phyloP scores from a whole-genome alignment of 2,113 vertebrate species.

The Elaphurus davidianus region DNA sequence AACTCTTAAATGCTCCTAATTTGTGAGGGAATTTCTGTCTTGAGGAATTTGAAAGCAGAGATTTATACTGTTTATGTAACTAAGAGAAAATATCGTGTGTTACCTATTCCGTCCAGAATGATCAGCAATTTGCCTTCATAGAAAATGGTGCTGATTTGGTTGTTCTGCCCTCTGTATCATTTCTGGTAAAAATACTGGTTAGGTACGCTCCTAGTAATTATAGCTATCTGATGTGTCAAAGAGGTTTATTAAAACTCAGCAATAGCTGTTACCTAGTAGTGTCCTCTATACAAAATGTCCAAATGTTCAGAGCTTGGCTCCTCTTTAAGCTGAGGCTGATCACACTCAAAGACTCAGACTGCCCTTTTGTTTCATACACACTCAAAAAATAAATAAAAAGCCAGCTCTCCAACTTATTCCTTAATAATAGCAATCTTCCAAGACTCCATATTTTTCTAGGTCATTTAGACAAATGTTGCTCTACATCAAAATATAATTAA shows the following conservation, averaged over 20 bases:
- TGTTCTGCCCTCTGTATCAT: background rate
- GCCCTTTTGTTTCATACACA: background rate
- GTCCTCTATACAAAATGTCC: background rate
- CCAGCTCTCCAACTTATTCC: constrained; percentile 27
- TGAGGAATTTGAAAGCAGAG: background rate
- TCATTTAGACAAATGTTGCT: constrained; percentile 64
- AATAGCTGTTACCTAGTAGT: background rate
- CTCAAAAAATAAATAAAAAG: background rate
- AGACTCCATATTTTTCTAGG: constrained; percentile 54
- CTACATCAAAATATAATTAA: constrained; percentile 64
- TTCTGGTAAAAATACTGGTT: constrained; percentile 12
- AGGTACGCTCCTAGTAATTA: background rate
- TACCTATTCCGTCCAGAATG: background rate
- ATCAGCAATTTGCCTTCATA: background rate
- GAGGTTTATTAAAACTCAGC: background rate
- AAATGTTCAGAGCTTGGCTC: background rate
- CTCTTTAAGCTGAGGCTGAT: background rate
- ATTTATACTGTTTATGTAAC: background rate
- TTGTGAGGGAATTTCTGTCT: background rate
- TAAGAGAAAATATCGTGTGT: background rate
- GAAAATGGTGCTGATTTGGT: background rate
- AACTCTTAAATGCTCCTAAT: constrained; percentile 10
- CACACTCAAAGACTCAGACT: background rate
- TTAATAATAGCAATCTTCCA: constrained; percentile 57
- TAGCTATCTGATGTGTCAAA: background rate